Base-by-base conservation (phyloP, 2,888 invertebrate genomes). In the Achlya flavicornis region DNA sequence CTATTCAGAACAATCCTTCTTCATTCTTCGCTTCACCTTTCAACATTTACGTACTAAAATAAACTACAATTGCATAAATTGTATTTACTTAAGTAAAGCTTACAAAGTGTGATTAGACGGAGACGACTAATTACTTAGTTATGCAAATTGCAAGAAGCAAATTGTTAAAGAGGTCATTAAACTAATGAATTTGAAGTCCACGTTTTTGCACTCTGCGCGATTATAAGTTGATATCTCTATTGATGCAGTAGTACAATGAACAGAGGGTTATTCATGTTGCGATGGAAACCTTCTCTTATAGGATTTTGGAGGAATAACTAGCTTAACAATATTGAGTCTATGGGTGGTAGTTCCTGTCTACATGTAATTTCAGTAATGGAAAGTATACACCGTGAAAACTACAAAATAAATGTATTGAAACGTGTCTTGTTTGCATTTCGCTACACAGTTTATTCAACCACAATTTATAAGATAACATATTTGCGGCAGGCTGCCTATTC, bases 61-160 rank as follows among this genome's bases (percentile, higher is more conserved):
- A n/a, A 14, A 46, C 62, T 65, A 63, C 70, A 72, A 64, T 66
- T 70, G 65, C 63, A 70, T 71, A 72, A 74, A 73, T 76, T 71
- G 61, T 63, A 72, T 72, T 69, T 66, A 62, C 48, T 12, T 43
- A 11, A 12, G 26, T 26, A 26, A 26, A 26, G 26, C 26, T 12
- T 46, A n/a, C 46, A 33, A 12, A 46, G n/a, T 11, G 46, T 14
- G 58, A 57, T 41, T 68, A 67, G 67, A 68, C 65, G 67, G 63
- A 16, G 63, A 66, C 73, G 70, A 73, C 78, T 84, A 84, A 85
- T 84, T 83, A 81, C 77, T 77, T 74, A 81, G 76, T 71, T 78
- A 80, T 81, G 80, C 72, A 77, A 84, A 84, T 83, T 74, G 63
- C n/a, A 12, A 46, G 16, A 48, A n/a, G 48, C 48, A 48, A 48